Evolutionary conservation across 2,888 invertebrate species (phyloP), one percentile per base, ranked within the genome.

Genomic region (Leptodirus hochenwartii): DNA sequence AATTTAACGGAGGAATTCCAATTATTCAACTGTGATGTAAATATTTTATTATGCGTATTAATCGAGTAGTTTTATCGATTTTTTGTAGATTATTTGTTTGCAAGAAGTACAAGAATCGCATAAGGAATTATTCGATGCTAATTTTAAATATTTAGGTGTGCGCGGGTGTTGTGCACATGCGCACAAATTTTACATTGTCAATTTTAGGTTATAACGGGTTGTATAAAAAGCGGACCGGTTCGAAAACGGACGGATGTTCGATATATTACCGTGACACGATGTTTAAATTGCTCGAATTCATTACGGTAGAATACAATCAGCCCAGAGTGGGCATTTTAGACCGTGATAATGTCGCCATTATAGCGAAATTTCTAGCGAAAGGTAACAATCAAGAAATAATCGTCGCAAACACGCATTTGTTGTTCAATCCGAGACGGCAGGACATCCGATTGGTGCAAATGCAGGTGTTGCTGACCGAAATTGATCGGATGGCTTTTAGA

Each of bases 71-170:
- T 26, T 11, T 8, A 14, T 28, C 9, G 17, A 4, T 17, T 17
- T 20, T 5, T 61, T 62, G 29, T 53, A 82, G 82, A 69, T 87
- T 33, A 46, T 87, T 33, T 84, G 85, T 49, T 56, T 93, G 5
- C 93, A 95, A 66, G 95, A 95, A 64, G 80, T 93, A 26, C 80
- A 91, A 57, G 61, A 62, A 8, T 61, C 69, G n/a, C 82, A 87
- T 50, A 13, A 32, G 5, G 2, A 5, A 5, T 17, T 24, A 22
- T 33, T 51, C 37, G 56, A 80, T 30, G 41, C 56, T 6, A 58
- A 61, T 27, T 74, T 77, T 48, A 73, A 62, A 43, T 50, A 49
- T 28, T 65, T 26, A 14, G 55, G 46, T 24, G 10, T 20, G 20
- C n/a, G 8, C 6, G 6, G 6, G 20, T 20, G 20, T 20, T 6